Conservation (phyloP, 2,888 invertebrate genomes). For the Epistrophe eligans region DNA sequence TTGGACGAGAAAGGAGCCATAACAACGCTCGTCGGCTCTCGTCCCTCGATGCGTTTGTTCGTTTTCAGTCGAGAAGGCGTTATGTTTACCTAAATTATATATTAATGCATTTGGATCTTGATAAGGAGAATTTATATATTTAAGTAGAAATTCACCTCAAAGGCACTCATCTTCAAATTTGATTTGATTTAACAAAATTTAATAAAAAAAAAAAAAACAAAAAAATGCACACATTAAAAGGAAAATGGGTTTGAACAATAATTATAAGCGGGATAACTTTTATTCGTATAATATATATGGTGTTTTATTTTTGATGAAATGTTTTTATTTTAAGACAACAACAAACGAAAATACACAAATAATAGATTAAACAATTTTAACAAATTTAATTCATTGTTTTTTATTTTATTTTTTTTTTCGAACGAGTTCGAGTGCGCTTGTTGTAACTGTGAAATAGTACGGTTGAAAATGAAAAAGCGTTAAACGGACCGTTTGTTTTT, state of each 20-base stretch:
- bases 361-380: neutral
- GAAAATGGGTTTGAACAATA: neutral
- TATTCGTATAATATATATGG: neutral
- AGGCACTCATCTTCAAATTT: conserved; percentile 81
- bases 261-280: neutral
- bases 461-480: conserved; percentile 55
- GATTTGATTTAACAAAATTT: neutral
- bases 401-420: conserved; percentile 11
- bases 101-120: neutral
- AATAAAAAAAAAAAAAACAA: neutral
- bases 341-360: conserved; percentile 23
- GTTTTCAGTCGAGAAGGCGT: conserved; percentile 82
- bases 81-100: conserved; percentile 80
- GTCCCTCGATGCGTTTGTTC: conserved; percentile 82
- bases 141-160: conserved; percentile 81
- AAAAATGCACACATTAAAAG: conserved; percentile 2
- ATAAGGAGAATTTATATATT: neutral
- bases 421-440: conserved; percentile 16
- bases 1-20: conserved; percentile 88
- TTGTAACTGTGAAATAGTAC: conserved; percentile 63
- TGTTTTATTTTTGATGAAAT: neutral
- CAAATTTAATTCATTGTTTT: neutral
- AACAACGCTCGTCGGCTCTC: conserved; percentile 83
- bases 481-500: conserved; percentile 67
- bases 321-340: conserved; percentile 2